Evolutionary conservation across 2,113 vertebrate genomes (phyloP).

Genomic region (Anhinga rufa): DNA sequence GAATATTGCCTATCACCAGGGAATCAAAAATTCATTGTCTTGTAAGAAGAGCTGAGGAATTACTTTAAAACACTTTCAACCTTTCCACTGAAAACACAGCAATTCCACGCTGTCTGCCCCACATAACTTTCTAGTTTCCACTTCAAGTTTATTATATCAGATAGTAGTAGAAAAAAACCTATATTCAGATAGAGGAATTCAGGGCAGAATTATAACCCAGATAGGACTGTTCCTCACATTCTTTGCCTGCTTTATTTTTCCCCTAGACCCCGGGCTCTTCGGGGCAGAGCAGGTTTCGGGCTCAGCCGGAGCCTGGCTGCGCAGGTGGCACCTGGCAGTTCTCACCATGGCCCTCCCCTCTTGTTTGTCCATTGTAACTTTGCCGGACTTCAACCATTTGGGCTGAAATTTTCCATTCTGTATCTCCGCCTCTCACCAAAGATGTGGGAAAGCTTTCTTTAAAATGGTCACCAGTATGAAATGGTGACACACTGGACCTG

Average conservation of each 20-base stretch:
- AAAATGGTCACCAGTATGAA: neutral
- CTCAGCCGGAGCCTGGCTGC: accelerated
- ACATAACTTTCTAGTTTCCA: neutral
- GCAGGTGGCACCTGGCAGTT: neutral
- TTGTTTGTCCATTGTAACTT: neutral
- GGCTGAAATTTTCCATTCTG: slow-evolving; percentile 33
- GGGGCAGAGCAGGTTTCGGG: neutral
- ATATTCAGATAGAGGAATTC: neutral
- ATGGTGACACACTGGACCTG: accelerated
- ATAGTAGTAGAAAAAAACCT: neutral
- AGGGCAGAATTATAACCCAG: neutral
- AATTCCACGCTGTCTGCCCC: neutral
- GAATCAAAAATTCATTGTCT: neutral
- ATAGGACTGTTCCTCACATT: neutral
- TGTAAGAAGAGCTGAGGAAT: neutral
- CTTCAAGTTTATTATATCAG: neutral
- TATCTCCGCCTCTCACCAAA: neutral
- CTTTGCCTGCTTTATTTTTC: neutral
- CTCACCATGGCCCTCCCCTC: neutral
- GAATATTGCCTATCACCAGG: neutral
- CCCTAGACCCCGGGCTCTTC: neutral
- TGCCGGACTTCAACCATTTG: neutral
- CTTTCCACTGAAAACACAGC: neutral
- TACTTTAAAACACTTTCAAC: neutral
- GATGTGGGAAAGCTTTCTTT: neutral